Base-by-base conservation (phyloP, 2,797 vertebrate genomes). In the Anguilla marmorata region DNA sequence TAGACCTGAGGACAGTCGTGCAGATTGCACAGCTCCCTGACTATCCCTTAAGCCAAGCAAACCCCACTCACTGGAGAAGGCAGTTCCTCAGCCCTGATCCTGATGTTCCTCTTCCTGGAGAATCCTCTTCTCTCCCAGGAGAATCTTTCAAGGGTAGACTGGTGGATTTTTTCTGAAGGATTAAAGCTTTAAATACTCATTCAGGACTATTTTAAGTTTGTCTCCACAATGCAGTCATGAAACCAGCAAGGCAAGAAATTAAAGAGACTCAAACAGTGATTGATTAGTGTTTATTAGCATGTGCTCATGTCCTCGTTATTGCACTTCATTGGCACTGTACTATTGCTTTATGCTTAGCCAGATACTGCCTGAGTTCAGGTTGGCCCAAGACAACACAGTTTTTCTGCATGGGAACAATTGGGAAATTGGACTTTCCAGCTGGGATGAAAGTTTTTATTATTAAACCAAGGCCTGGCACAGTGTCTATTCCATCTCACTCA, bases 251-350 rank as follows among this genome's bases (percentile, higher is more conserved):
- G 48, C 27, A 63, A 45, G 30, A 76, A 86, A 56, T 54, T 45
- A 21, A 50, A 21, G 60, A 86, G 41, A 69, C 63, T 50, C 58
- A 72, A 52, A 52, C 66, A 86, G 41, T 54, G 27, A 74, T 74
- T 93, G 90, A 91, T 92, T 90, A 93, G 83, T 94, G 90, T 96
- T 96, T 96, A 96, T 96, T 96, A 93, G 92, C 92, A 95, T 93
- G 92, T 94, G 91, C 93, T 94, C 91, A 94, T 94, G 93, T 93
- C 93, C 93, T 95, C 90, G 82, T 95, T 96, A 96, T 96, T 96
- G 96, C 94, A 95, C 93, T 88, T 93, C 91, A 92, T 93, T 90
- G 94, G 94, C 92, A 94, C 88, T 85, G 91, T 92, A 91, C 94
- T 95, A 95, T 95, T 95, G 94, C 94, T 96, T 95, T 92, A 90